A percentile compares a stretch with the other conserved stretches of the same genome.
Conservation (phyloP, 2,888 invertebrate genomes). For the Leptinotarsa tumamoca region DNA sequence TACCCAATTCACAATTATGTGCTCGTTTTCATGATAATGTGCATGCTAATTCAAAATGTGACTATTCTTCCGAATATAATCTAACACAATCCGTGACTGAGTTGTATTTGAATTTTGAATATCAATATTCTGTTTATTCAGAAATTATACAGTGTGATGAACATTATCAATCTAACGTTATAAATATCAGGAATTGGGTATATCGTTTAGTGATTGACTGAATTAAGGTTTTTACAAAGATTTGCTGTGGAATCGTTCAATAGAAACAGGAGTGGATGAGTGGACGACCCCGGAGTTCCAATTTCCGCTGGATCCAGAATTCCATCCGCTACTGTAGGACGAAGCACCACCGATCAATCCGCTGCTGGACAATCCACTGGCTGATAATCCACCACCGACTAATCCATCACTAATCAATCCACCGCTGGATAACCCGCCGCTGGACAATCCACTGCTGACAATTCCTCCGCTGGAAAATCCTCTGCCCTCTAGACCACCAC, state of each 20-base stretch:
- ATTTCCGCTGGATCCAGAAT: background rate
- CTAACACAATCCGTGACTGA: too few species aligned
- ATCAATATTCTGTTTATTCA: background rate
- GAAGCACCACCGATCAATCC: background rate
- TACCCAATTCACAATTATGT: conserved; percentile 6
- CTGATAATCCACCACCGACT: background rate
- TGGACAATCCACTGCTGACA: background rate
- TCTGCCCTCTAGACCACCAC: background rate
- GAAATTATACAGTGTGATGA: background rate
- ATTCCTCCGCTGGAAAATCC: background rate
- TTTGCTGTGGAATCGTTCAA: conserved; percentile 26
- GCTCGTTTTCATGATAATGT: background rate
- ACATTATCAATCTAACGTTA: background rate
- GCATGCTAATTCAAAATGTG: too few species aligned
- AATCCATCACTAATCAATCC: background rate
- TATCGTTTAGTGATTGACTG: background rate
- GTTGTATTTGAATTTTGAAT: too few species aligned
- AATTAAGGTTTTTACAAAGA: background rate
- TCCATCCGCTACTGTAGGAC: background rate
- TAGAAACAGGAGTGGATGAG: conserved; percentile 31
- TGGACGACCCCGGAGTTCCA: conserved; percentile 20
- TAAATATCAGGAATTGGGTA: conserved; percentile 1
- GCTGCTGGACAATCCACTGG: background rate
- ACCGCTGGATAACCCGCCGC: background rate
- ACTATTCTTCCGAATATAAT: too few species aligned